Base-by-base conservation (phyloP, 2,888 invertebrate species). In the Hirtodrosophila alboralis region DNA sequence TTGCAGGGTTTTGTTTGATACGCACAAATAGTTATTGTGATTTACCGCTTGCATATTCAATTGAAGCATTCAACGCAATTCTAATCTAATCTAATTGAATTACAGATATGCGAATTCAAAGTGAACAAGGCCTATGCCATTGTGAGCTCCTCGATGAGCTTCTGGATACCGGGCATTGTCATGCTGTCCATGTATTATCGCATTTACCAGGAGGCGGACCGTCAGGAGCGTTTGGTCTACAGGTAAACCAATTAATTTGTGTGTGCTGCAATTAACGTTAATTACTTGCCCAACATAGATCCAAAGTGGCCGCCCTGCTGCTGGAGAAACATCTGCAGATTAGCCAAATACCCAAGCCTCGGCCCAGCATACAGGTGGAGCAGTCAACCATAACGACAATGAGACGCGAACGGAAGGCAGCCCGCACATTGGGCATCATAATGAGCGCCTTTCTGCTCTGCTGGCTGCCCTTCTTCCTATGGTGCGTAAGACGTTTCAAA, bases 401-500 rank as follows among this genome's bases (percentile, higher is more conserved):
- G 96, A 94, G 96, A 89, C 91, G 96, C 47, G 97, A 97, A 90
- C 92, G 96, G 61, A 96, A 96, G 89, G 97, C 98, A 0, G 98
- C 98, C 1, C 93, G 97, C 87, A 98, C 98, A 8, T 92, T 98
- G 34, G 98, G 98, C 53, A 97, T 98, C 88, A 98, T 98, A 88
- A 98, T 98, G 95, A 97, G 97, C 26, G 97, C 97, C 0, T 98
- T 98, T 90, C 92, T 98, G 62, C 93, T 97, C 5, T 98, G 98
- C 91, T 98, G 98, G 97, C 92, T 97, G 69, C 98, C 98, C 4
- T 98, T 98, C 92, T 98, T 98, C 90, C 92, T 96, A 57, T 98
- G 98, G 97, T 96, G 91, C 92, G 93, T 86, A 51, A n/a, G n/a
- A n/a, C n/a, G n/a, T n/a, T n/a, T n/a, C 10, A 8, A 1, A 30